Evolutionary conservation across 1,140 invertebrate genomes (phyloP).

Genomic region (Hycleus cichorii): DNA sequence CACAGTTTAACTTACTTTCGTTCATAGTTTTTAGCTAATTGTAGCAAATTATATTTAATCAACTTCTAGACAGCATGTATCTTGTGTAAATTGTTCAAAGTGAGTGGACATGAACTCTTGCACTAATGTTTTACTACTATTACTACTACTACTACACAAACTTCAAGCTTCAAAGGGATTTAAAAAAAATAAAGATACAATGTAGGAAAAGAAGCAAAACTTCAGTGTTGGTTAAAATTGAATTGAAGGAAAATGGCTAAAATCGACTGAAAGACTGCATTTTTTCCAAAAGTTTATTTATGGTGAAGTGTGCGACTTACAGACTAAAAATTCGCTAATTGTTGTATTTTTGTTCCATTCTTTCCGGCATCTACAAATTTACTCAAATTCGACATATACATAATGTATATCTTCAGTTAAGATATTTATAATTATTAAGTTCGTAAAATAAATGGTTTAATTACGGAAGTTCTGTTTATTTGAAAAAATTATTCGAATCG

Average conservation of each 20-base stretch:
- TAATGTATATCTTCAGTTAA: slow-evolving; percentile 16
- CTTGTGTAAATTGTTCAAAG: slow-evolving; percentile 9
- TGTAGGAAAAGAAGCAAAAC: not conserved
- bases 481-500: too few species aligned
- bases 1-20: slow-evolving; percentile 3
- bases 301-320: slow-evolving; percentile 17
- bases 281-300: not conserved
- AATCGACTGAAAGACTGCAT: slow-evolving; percentile 15
- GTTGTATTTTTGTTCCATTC: slow-evolving; percentile 1
- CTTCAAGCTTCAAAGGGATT: slow-evolving; percentile 7
- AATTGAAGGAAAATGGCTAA: not conserved
- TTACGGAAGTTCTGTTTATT: not conserved
- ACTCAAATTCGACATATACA: slow-evolving; percentile 14
- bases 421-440: slow-evolving; percentile 18
- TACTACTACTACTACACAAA: slow-evolving; percentile 4
- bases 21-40: slow-evolving; percentile 10
- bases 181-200: too few species aligned
- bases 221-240: slow-evolving; percentile 2
- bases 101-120: slow-evolving; percentile 9
- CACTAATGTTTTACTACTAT: slow-evolving; percentile 8
- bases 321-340: slow-evolving; percentile 14
- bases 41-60: slow-evolving; percentile 3
- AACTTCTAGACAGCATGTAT: slow-evolving; percentile 15
- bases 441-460: slow-evolving; percentile 22
- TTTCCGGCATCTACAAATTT: slow-evolving; percentile 16